Percentiles rank a stretch among this genome's conserved stretches.
Conservation (phyloP, 2,888 invertebrate species). For the Xestia ashworthii region DNA sequence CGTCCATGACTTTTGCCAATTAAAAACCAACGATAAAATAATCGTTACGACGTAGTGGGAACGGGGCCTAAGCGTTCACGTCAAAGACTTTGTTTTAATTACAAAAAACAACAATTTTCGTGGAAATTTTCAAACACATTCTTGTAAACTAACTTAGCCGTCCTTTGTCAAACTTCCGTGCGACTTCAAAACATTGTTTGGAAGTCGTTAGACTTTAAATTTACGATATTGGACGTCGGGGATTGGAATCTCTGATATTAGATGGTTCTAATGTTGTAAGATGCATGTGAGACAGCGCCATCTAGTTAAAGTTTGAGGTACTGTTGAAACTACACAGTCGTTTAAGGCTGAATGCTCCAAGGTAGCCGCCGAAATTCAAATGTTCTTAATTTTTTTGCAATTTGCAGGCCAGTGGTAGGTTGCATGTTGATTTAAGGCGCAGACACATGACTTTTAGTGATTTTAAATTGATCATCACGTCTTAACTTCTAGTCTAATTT, state of each 20-base stretch:
- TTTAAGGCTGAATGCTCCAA: too few species aligned
- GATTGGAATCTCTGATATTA: conserved; percentile 12
- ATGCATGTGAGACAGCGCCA: conserved; percentile 3
- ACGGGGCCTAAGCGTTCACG: neutral
- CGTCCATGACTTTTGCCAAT: too few species aligned
- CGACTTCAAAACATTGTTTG: conserved; percentile 26
- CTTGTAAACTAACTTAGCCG: neutral
- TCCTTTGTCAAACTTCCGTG: conserved; percentile 15
- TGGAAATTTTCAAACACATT: conserved; percentile 1
- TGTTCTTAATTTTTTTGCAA: too few species aligned
- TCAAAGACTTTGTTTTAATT: neutral
- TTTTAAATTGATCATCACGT: too few species aligned
- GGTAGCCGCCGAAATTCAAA: too few species aligned
- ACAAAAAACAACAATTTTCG: neutral
- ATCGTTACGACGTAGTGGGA: too few species aligned
- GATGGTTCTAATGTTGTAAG: neutral
- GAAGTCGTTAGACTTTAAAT: conserved; percentile 35
- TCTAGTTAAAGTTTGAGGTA: neutral
- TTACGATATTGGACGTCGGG: conserved; percentile 13
- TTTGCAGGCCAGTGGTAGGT: too few species aligned
- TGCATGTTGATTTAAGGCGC: too few species aligned
- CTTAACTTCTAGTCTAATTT: too few species aligned
- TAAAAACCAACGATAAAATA: too few species aligned
- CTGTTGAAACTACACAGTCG: neutral
- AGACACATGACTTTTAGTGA: too few species aligned